Percentiles rank a stretch among this genome's conserved stretches.
phyloP scores from a whole-genome alignment of 2,797 vertebrate species.

The Molossus alvarezi region DNA sequence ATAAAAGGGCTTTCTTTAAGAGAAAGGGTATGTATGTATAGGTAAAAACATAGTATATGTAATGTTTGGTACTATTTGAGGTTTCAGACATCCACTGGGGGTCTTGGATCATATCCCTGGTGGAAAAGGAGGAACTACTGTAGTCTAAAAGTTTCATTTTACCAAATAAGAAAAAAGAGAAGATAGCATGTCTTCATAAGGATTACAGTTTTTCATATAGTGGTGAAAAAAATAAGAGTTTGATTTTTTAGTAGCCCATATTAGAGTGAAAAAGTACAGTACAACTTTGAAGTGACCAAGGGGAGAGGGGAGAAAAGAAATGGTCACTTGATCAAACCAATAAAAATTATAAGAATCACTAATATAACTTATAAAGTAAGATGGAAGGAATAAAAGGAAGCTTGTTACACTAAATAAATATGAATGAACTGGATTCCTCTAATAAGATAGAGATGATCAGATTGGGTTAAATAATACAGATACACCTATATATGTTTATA shows the following conservation, averaged over 20 bases:
- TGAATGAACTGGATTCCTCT: conserved; percentile 39
- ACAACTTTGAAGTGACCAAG: conserved; percentile 34
- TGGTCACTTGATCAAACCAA: background rate
- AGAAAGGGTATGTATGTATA: background rate
- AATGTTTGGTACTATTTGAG: background rate
- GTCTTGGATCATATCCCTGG: background rate
- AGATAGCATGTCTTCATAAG: background rate
- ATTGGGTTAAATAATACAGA: conserved; percentile 50
- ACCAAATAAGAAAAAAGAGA: background rate
- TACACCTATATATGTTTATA: background rate
- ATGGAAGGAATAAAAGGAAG: conserved; percentile 28
- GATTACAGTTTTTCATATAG: conserved; percentile 17
- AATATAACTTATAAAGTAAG: conserved; percentile 12
- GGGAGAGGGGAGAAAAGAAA: background rate
- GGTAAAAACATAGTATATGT: background rate
- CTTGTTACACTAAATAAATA: conserved; percentile 8
- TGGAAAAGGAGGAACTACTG: background rate
- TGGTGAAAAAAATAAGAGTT: conserved; percentile 18
- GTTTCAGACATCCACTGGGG: background rate
- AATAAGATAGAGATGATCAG: background rate
- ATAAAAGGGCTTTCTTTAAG: background rate
- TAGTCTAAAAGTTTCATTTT: conserved; percentile 33
- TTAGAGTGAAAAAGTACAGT: conserved; percentile 7
- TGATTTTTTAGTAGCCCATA: conserved; percentile 32
- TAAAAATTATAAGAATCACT: conserved; percentile 12